phyloP scores from a whole-genome alignment of 2,888 invertebrate genomes.

The Watsonalla cultraria region DNA sequence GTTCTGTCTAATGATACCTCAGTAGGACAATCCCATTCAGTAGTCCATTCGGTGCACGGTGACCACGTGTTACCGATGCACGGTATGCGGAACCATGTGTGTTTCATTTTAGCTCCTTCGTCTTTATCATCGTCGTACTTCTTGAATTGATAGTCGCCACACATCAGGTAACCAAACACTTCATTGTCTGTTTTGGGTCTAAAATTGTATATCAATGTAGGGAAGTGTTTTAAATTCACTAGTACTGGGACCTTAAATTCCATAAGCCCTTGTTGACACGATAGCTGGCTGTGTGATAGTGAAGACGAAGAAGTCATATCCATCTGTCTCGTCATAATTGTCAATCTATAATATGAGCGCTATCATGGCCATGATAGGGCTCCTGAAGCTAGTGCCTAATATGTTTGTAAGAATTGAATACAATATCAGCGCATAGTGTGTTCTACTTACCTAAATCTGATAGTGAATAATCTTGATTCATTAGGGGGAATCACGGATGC shows the following conservation, averaged over 20 bases:
- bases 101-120: slow-evolving; percentile 39
- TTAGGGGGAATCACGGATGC: slow-evolving; percentile 53
- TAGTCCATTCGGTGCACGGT: slow-evolving; percentile 57
- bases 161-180: slow-evolving; percentile 58
- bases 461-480: slow-evolving; percentile 64
- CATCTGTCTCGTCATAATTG: neutral
- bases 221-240: too few relatives aligned
- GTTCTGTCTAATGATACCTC: slow-evolving; percentile 36
- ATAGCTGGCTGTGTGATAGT: neutral
- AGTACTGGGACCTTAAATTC: too few relatives aligned
- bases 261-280: neutral
- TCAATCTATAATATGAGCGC: too few relatives aligned
- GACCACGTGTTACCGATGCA: slow-evolving; percentile 67
- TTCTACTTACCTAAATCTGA: slow-evolving; percentile 56
- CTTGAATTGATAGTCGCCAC: slow-evolving; percentile 62
- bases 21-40: slow-evolving; percentile 61
- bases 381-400: too few relatives aligned
- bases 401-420: too few relatives aligned
- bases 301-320: too few relatives aligned
- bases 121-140: slow-evolving; percentile 19
- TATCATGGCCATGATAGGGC: too few relatives aligned
- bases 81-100: slow-evolving; percentile 66
- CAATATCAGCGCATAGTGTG: too few relatives aligned
- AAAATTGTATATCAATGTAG: neutral
- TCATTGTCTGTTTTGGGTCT: slow-evolving; percentile 61